Conservation (phyloP, 2,113 vertebrate species). For the Melozone crissalis region DNA sequence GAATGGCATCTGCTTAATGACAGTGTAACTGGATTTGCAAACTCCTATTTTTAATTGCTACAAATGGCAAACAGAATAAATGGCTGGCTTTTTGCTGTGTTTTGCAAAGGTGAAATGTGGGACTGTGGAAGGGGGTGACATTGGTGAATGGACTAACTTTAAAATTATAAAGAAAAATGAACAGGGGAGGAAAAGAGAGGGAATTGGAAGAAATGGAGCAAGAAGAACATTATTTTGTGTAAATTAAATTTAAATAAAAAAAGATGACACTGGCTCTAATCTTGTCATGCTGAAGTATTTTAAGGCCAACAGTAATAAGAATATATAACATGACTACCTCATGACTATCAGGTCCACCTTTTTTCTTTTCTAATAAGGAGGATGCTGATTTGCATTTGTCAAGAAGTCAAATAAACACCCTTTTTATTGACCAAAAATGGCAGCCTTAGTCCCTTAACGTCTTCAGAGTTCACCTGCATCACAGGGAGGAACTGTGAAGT, state of each 20-base stretch:
- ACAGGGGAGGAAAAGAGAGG: constrained; percentile 39
- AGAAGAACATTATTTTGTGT: constrained; percentile 71
- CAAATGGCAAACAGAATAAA: constrained; percentile 12
- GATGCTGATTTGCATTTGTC: constrained; percentile 5
- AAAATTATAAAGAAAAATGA: constrained; percentile 67
- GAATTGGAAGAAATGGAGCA: constrained; percentile 73
- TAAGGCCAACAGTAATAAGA: constrained; percentile 43
- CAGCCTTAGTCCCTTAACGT: not conserved
- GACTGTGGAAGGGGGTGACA: constrained; percentile 31
- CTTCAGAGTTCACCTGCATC: not conserved
- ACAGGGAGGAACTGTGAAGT: not conserved
- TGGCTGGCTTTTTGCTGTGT: not conserved
- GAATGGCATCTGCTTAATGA: constrained; percentile 4
- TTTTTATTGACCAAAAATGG: not conserved
- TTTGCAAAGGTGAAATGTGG: constrained; percentile 30
- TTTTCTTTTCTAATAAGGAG: constrained; percentile 5
- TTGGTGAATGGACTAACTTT: constrained; percentile 45
- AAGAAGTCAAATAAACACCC: constrained; percentile 46
- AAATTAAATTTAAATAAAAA: constrained; percentile 78
- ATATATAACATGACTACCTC: constrained; percentile 30
- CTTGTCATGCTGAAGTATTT: constrained; percentile 62
- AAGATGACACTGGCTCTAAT: constrained; percentile 62
- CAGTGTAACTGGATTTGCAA: not conserved
- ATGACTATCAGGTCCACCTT: not conserved
- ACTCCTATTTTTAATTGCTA: not conserved